Evolutionary conservation across 2,888 invertebrate genomes (phyloP), one percentile per base, ranked within the genome.

Genomic region (Sinohyriopsis cumingii): DNA sequence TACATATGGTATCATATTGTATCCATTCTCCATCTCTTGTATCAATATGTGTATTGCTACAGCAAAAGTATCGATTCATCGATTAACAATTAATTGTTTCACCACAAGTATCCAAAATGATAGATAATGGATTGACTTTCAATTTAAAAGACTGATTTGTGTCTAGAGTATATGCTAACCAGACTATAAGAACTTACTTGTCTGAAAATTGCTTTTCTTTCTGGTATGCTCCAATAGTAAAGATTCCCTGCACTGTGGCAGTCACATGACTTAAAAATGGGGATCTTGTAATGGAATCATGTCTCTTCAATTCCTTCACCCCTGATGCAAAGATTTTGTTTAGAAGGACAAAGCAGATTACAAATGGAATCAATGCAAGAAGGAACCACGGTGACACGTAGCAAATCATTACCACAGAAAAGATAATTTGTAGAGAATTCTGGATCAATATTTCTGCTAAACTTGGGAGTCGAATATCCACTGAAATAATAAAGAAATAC

Each of bases 361-460:
- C 76, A 20, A 91, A 81, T 6, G 91, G 90, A 19, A 91, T 67
- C 56, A 88, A 82, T 24, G 89, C 88, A 28, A 91, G 69, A 45
- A 90, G 83, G 72, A 91, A 90, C 78, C 85, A 87, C 90, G 95
- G 95, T 65, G 96, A 96, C 79, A 96, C 95, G 84, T 93, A 93
- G 91, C 94, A 94, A 84, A 97, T 94, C 19, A 96, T 96, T 80
- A 96, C 72, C 75, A 96, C 94, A 71, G 96, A 93, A 65, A 93
- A 92, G 86, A 95, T 86, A 91, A 97, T 96, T 94, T 91, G 87
- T 77, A 92, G 90, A 60, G 92, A 84, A 80, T 92, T 92, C 82
- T 92, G 92, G 3, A 93, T 82, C 79, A 93, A 91, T 65, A 91
- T 91, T 82, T 93, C 93, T 71, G 92, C 83, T 1, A 91, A 91